Evolutionary conservation across 23 tunicate genomes (phyloP).

Genomic region (Diplosoma virens): DNA sequence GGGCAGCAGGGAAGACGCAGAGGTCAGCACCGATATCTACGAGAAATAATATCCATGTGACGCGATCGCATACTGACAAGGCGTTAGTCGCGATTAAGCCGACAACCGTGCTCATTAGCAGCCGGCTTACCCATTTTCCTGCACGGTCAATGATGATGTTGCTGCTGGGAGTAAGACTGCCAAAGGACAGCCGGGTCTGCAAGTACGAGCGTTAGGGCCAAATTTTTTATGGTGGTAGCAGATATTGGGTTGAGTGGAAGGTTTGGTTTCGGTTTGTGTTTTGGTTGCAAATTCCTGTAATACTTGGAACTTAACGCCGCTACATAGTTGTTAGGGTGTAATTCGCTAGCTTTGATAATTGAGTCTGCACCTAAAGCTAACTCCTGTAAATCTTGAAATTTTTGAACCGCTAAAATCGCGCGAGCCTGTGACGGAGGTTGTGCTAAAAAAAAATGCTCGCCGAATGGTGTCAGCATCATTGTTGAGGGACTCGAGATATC

Average conservation of each 20-base stretch:
- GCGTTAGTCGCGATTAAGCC: not conserved
- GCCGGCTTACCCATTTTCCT: not conserved
- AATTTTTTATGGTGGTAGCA: not conserved
- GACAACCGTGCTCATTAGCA: not conserved
- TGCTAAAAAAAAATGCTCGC: not conserved
- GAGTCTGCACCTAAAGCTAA: too few species aligned
- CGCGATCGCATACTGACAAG: not conserved
- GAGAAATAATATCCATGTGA: not conserved
- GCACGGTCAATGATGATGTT: too few species aligned
- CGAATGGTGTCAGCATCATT: not conserved
- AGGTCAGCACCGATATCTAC: not conserved
- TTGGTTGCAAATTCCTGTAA: too few species aligned
- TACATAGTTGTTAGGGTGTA: too few species aligned
- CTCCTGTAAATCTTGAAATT: too few species aligned
- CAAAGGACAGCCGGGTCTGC: not conserved
- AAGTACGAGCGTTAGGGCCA: not conserved
- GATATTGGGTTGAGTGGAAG: not conserved
- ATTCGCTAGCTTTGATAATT: too few species aligned
- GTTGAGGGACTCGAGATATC: not conserved
- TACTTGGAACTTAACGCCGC: too few species aligned
- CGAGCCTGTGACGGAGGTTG: not conserved
- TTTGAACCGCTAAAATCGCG: not conserved
- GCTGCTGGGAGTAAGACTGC: too few species aligned
- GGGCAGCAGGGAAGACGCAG: too few species aligned
- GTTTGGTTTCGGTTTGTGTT: too few species aligned